These are phyloP conservation scores for Drosophila acutilabella DNA, from an alignment of 2,888 invertebrate genomes.

Conservation along the genomic window DNA sequence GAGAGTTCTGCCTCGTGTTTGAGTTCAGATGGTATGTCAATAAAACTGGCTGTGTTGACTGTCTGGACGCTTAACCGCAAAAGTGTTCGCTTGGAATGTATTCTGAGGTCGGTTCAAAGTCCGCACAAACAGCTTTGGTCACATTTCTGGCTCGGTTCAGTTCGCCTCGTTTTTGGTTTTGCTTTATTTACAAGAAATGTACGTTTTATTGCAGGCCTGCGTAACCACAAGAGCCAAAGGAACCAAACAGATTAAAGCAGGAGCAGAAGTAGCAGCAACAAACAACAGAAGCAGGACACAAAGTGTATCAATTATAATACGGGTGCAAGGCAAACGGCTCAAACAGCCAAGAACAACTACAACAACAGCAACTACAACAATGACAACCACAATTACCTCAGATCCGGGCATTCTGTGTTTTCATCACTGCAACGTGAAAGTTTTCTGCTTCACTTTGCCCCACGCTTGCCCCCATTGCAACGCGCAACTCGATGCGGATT, in stretches of 20 bases:
- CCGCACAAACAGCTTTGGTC: conserved; percentile 39
- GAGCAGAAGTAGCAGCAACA: conserved; percentile 16
- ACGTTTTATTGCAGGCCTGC: conserved; percentile 67
- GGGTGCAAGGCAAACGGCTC: conserved; percentile 52
- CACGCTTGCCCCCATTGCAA: conserved; percentile 92
- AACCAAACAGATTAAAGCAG: conserved; percentile 7
- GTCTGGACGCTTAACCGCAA: conserved; percentile 32
- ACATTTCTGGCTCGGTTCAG: conserved; percentile 44
- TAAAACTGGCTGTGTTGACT: conserved; percentile 28
- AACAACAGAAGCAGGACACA: conserved; percentile 47
- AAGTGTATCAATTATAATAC: conserved; percentile 81
- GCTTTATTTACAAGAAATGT: conserved; percentile 69
- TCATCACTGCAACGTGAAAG: conserved; percentile 93
- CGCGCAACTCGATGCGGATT: conserved; percentile 86
- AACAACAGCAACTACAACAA: conserved; percentile 37
- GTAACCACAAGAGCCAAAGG: conserved; percentile 59
- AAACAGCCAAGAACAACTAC: conserved; percentile 34
- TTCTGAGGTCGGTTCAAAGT: conserved; percentile 21
- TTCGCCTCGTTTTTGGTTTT: conserved; percentile 16
- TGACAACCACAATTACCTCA: conserved; percentile 84
- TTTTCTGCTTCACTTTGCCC: conserved; percentile 93
- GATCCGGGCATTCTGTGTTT: conserved; percentile 95
- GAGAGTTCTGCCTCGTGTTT: too few relatives aligned
- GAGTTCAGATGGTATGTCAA: conserved; percentile 18
- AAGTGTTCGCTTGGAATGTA: conserved; percentile 22